Percentiles rank a stretch among this genome's conserved stretches.
Evolutionary conservation across 2,888 invertebrate species (phyloP).

Genomic region (Macropis europaea): DNA sequence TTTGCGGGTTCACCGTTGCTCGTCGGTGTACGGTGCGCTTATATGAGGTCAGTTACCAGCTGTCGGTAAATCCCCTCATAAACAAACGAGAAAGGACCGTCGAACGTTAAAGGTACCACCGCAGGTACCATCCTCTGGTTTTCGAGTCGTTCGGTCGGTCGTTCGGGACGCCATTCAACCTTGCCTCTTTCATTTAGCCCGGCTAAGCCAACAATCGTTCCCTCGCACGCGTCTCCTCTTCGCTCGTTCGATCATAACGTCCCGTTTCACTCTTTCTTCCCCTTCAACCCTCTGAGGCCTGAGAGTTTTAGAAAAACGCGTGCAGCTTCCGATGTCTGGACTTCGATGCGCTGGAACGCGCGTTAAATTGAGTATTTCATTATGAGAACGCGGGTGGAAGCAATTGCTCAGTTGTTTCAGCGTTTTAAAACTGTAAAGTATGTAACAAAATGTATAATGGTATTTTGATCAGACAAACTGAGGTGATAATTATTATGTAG

Average conservation of each 20-base stretch:
- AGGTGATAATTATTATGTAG: too few species aligned
- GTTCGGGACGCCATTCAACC: slow-evolving; percentile 40
- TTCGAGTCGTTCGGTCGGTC: slow-evolving; percentile 36
- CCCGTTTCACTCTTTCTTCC: slow-evolving; percentile 29
- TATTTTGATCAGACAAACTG: too few species aligned
- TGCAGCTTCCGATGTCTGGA: too few species aligned
- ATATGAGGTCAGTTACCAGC: slow-evolving; percentile 53
- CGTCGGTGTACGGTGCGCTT: slow-evolving; percentile 2
- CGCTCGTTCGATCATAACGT: slow-evolving; percentile 55
- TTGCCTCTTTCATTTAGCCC: slow-evolving; percentile 54
- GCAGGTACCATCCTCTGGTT: too few species aligned
- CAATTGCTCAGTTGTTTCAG: too few species aligned
- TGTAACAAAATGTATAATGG: too few species aligned
- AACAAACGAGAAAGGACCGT: slow-evolving; percentile 43
- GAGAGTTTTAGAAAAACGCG: slow-evolving; percentile 57
- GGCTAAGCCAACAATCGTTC: slow-evolving; percentile 37
- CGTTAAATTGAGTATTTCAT: too few species aligned
- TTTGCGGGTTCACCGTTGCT: not conserved
- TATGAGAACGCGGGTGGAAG: too few species aligned
- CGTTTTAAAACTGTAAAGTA: too few species aligned
- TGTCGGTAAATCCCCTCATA: slow-evolving; percentile 54
- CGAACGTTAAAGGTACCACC: slow-evolving; percentile 52
- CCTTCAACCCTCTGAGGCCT: slow-evolving; percentile 61
- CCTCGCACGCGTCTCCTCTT: slow-evolving; percentile 32
- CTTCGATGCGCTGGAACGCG: too few species aligned